Percentiles rank a stretch among this genome's conserved stretches.
These are phyloP conservation scores for Crocallis elinguaria DNA, from an alignment of 2,888 invertebrate genomes.

Conservation along the genomic window DNA sequence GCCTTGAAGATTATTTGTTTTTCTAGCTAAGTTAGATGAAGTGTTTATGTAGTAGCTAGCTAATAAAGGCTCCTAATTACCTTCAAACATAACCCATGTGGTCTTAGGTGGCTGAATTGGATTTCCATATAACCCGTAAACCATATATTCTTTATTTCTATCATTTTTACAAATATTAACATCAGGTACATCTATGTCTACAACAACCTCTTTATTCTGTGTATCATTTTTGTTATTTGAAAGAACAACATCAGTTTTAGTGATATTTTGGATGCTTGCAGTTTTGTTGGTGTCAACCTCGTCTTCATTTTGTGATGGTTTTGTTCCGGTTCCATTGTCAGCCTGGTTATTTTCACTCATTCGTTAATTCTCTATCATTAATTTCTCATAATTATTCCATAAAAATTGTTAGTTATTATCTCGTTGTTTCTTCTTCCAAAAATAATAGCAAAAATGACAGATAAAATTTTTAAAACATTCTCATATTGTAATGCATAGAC, in stretches of 20 bases:
- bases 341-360: background rate
- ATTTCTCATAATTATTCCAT: background rate
- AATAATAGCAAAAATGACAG: too few species aligned
- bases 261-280: slow-evolving; percentile 5
- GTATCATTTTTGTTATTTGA: slow-evolving; percentile 9
- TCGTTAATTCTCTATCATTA: background rate
- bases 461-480: too few species aligned
- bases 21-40: too few species aligned
- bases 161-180: background rate
- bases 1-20: too few species aligned
- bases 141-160: background rate
- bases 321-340: background rate
- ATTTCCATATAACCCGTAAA: slow-evolving; percentile 5
- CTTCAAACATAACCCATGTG: slow-evolving; percentile 19
- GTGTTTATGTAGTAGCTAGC: too few species aligned
- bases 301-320: background rate
- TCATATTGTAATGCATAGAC: too few species aligned
- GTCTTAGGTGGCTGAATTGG: slow-evolving; percentile 5
- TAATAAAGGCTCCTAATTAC: too few species aligned
- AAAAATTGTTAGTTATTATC: background rate
- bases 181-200: slow-evolving; percentile 9
- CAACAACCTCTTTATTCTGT: slow-evolving; percentile 13
- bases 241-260: slow-evolving; percentile 16
- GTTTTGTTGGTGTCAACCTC: slow-evolving; percentile 12
- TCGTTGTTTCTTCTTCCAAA: background rate